Conservation (phyloP, 1,140 invertebrate species). For the Homalodisca vitripennis region DNA sequence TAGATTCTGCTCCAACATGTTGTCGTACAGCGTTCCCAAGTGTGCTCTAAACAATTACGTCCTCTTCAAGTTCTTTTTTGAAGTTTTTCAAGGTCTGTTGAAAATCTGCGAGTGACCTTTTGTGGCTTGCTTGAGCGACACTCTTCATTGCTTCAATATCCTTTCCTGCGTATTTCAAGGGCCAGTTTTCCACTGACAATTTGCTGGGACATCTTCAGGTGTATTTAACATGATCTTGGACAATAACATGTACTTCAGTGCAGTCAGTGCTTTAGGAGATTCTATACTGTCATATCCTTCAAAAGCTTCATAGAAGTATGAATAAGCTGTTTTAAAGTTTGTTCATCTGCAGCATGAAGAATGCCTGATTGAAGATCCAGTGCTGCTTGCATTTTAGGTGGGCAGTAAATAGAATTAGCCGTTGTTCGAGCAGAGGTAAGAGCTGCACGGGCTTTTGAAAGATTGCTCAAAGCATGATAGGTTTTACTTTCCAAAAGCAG, state of each 20-base stretch:
- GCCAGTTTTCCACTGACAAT: slow-evolving; percentile 96
- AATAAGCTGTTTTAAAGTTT: slow-evolving; percentile 99
- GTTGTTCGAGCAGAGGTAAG: slow-evolving; percentile 97
- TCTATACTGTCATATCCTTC: slow-evolving; percentile 98
- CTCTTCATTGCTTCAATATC: slow-evolving; percentile 98
- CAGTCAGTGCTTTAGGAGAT: slow-evolving; percentile 84
- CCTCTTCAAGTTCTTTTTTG: slow-evolving; percentile 89
- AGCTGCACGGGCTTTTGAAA: slow-evolving; percentile 95
- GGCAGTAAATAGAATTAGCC: slow-evolving; percentile 99
- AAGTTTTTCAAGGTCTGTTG: slow-evolving; percentile 84
- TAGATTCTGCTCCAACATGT: slow-evolving; percentile 98
- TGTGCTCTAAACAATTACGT: slow-evolving; percentile 96
- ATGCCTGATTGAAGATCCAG: slow-evolving; percentile 98
- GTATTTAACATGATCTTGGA: slow-evolving; percentile 97
- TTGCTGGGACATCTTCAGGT: slow-evolving; percentile 93
- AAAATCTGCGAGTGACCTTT: slow-evolving; percentile 95
- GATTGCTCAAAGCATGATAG: slow-evolving; percentile 95
- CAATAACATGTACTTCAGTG: slow-evolving; percentile 98
- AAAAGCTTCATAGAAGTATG: slow-evolving; percentile 99
- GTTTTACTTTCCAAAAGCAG: slow-evolving; percentile 98
- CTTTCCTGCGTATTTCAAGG: slow-evolving; percentile 90
- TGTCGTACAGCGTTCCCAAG: slow-evolving; percentile 95
- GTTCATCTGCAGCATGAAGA: slow-evolving; percentile 97
- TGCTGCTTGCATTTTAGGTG: slow-evolving; percentile 95
- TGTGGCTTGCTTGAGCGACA: slow-evolving; percentile 93